phyloP scores from a whole-genome alignment of 2,113 vertebrate genomes.

The Zeus faber region DNA sequence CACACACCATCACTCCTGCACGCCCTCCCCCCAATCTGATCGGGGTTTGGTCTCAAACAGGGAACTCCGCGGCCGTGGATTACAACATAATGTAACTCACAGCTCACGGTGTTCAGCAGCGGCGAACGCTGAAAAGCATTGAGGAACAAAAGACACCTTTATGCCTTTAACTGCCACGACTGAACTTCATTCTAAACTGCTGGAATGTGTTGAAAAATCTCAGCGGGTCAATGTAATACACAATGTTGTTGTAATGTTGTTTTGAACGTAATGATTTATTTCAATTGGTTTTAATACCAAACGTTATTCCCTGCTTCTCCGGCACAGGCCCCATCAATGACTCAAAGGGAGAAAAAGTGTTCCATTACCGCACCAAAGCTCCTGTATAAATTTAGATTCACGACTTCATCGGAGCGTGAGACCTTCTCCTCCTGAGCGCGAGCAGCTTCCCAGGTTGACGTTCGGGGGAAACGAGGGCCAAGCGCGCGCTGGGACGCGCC shows the following conservation, averaged over 20 bases:
- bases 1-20: background rate
- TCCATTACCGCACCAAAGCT: background rate
- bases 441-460: background rate
- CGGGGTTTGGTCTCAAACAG: background rate
- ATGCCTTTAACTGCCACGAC: too few relatives aligned
- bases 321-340: background rate
- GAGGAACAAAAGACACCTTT: too few relatives aligned
- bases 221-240: too few relatives aligned
- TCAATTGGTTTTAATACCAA: too few relatives aligned
- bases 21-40: background rate
- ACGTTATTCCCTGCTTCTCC: too few relatives aligned
- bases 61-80: background rate
- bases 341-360: background rate
- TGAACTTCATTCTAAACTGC: too few relatives aligned
- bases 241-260: too few relatives aligned
- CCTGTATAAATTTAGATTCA: background rate
- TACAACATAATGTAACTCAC: too few relatives aligned
- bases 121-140: too few relatives aligned
- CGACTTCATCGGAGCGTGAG: background rate
- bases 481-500: background rate
- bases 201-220: too few relatives aligned
- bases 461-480: conserved; percentile 1
- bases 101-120: too few relatives aligned
- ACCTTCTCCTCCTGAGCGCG: background rate
- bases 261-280: too few relatives aligned